Evolutionary conservation across 1,140 invertebrate genomes (phyloP), one percentile per base, ranked within the genome.

Genomic region (Musca domestica): DNA sequence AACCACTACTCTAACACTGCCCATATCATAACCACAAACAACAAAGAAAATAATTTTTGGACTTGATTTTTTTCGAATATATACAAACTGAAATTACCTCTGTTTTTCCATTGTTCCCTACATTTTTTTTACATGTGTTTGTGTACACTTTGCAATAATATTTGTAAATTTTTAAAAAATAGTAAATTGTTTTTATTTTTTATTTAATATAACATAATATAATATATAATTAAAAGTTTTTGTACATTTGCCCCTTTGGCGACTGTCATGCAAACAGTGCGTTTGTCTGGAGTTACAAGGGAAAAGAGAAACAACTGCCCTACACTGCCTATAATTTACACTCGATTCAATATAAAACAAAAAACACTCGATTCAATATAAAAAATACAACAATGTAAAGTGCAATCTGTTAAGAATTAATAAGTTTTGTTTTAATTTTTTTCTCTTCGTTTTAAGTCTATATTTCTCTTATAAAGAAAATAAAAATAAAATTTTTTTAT

Each of bases 361-460:
- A 25, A 48, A 65, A 34, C 30, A n/a, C 41, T 65, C 22, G 23
- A 61, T 61, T n/a, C n/a, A n/a, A n/a, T n/a, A 47, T 41, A 64
- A 48, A 47, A 41, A 63, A 63, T 2, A 63, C 19, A 41, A 65
- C 41, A 65, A 65, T 51, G 64, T 49, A 51, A 49, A 49, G 41
- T 51, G 64, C 46, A 65, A 65, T 49, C 64, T 65, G 41, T 51
- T 65, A 49, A 48, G 64, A 49, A 65, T 49, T 52, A 52, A 22
- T 3, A 23, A 52, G 51, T 52, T 20, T 52, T 20, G 23, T 52
- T 22, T 52, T 52, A 52, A 9, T 12, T 6, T 52, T 12, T 20
- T 52, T 52, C 19, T 52, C 51, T 52, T 52, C 51, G 23, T 52
- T 34, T 65, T 65, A 48, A 65, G 48, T 65, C 41, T 49, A 15